These are phyloP conservation scores for Mustela nigripes DNA, from an alignment of 2,113 vertebrate genomes.

Conservation along the genomic window DNA sequence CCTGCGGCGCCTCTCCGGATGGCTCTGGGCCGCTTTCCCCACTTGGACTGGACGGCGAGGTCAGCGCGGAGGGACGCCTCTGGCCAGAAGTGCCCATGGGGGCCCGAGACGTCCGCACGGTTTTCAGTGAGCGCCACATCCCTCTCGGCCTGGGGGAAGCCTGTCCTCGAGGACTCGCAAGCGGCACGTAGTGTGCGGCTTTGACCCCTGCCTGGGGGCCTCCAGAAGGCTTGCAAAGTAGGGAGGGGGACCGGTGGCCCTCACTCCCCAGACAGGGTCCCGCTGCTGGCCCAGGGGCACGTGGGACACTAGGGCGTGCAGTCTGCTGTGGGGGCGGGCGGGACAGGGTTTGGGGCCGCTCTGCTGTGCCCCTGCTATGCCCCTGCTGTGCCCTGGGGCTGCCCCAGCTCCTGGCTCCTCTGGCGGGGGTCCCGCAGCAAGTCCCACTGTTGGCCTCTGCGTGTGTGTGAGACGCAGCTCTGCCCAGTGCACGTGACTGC, in stretches of 20 bases:
- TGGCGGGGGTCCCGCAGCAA: neutral
- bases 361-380: neutral
- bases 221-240: neutral
- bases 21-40: neutral
- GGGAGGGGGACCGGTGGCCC: no score
- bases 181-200: accelerated
- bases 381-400: neutral
- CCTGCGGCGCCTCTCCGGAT: neutral
- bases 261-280: accelerated
- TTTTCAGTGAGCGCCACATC: neutral
- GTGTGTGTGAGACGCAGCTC: neutral
- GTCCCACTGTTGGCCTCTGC: neutral
- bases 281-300: neutral
- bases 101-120: accelerated
- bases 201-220: neutral
- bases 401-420: neutral
- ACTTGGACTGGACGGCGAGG: neutral
- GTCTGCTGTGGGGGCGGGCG: neutral
- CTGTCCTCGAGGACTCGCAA: neutral
- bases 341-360: neutral
- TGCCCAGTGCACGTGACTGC: neutral
- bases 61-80: neutral
- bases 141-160: neutral
- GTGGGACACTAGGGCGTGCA: accelerated
- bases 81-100: neutral